Base-by-base conservation (phyloP, 2,888 invertebrate species). In the Aethes cnicana region DNA sequence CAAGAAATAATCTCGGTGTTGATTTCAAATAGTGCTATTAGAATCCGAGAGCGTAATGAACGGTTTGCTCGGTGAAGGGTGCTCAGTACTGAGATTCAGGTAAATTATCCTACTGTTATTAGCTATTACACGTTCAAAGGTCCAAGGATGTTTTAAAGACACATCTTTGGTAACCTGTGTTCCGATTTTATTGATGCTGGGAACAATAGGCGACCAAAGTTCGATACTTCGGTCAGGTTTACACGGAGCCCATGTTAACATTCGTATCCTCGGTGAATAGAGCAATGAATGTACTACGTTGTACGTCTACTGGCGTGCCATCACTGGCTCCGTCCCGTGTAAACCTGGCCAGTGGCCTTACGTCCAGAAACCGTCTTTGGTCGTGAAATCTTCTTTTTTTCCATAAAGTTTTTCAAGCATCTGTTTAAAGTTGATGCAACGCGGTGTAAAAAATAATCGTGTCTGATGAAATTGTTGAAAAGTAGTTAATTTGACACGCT, bases 31-130 rank as follows among this genome's bases (percentile, higher is more conserved):
- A 57, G 59, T 53, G 53, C 59, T 47, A 56, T 54, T 57, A 56
- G 55, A 58, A 59, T 62, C 44, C 46, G 39, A 36, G 39, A 37
- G 36, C 41, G 33, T 63, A 61, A 63, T 63, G 55, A 58, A 55
- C 52, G 62, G 59, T 61, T 44, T 57, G 49, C 39, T 14, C 46
- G 44, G 62, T 62, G 58, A 61, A 61, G 59, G 62, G 61, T 52
- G 47, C 37, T 49, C 33, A 39, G 43, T 50, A 46, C 54, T 46
- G 25, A 46, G 37, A 39, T 33, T 41, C 46, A 37, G 28, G 42
- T 42, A 53, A 42, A 43, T 48, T 48, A 32, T 48, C 42, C 32
- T 52, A 23, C 23, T 16, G 11, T 28, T 12, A 28, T 28, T 11
- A 11, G 12, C 9, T 11, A n/a, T n/a, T n/a, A n/a, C n/a, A n/a